These are phyloP conservation scores for Empidonax traillii DNA, from an alignment of 2,113 vertebrate genomes.

Conservation along the genomic window DNA sequence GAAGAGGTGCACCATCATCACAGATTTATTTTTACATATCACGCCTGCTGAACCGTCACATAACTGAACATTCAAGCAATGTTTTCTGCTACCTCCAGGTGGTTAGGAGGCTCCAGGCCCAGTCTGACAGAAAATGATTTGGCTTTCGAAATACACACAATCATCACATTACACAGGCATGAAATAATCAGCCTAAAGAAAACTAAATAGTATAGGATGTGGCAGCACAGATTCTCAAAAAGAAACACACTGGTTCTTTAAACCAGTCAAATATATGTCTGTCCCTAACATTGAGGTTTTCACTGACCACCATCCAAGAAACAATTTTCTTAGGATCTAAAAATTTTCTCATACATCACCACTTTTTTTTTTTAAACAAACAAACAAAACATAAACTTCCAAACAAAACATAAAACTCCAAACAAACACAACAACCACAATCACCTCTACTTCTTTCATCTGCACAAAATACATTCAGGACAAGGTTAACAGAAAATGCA, in stretches of 20 bases:
- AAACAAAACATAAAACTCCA: neutral
- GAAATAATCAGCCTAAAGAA: constrained; percentile 30
- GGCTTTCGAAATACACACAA: neutral
- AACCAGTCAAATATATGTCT: neutral
- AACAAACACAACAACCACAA: neutral
- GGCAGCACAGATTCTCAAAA: neutral
- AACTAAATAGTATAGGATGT: neutral
- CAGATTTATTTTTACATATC: constrained; percentile 55
- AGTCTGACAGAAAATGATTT: constrained; percentile 21
- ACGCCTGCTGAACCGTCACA: constrained; percentile 17
- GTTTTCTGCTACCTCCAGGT: constrained; percentile 55
- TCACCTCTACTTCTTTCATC: neutral
- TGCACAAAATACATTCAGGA: neutral
- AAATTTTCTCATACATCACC: neutral
- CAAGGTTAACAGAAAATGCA: neutral
- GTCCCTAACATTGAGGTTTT: neutral
- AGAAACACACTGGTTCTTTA: neutral
- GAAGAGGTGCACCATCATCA: constrained; percentile 36
- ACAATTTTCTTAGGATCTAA: neutral
- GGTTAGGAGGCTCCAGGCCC: neutral
- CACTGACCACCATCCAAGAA: neutral
- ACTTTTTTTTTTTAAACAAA: neutral
- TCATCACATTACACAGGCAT: constrained; percentile 34
- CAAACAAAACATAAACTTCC: neutral
- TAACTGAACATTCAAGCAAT: constrained; percentile 30